Evolutionary conservation across 2,888 invertebrate genomes (phyloP).

Genomic region (Conomelus anceps): DNA sequence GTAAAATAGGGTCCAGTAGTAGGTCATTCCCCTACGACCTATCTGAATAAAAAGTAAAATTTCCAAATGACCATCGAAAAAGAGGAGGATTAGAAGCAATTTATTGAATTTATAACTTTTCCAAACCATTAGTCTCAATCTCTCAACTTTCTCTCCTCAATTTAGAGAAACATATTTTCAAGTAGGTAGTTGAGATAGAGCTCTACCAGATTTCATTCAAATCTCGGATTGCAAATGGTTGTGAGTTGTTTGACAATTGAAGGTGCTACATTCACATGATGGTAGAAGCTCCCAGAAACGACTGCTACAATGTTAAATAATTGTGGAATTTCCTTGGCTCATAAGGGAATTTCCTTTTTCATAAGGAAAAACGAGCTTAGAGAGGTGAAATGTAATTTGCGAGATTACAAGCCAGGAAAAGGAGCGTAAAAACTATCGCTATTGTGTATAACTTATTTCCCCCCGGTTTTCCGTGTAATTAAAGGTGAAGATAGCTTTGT

Average conservation of each 20-base stretch:
- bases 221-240: neutral
- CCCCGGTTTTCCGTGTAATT: conserved; percentile 10
- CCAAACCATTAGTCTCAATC: neutral
- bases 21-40: too few relatives aligned
- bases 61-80: too few relatives aligned
- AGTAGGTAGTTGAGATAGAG: neutral
- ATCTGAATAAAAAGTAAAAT: too few relatives aligned
- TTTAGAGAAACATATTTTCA: neutral
- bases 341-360: too few relatives aligned
- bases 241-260: neutral
- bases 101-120: too few relatives aligned
- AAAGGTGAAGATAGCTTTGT: conserved; percentile 11
- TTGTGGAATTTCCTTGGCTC: neutral
- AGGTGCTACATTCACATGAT: neutral
- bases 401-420: conserved; percentile 4
- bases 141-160: neutral
- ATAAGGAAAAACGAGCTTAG: neutral
- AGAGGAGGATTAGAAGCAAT: too few relatives aligned
- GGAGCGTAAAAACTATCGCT: conserved; percentile 9
- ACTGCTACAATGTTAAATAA: neutral
- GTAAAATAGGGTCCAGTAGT: too few relatives aligned
- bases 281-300: neutral
- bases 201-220: neutral
- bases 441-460: neutral
- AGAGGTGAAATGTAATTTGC: conserved; percentile 9